Evolutionary conservation across 2,113 vertebrate species (phyloP), one percentile per base, ranked within the genome.

Genomic region (Corydoras maculifer): DNA sequence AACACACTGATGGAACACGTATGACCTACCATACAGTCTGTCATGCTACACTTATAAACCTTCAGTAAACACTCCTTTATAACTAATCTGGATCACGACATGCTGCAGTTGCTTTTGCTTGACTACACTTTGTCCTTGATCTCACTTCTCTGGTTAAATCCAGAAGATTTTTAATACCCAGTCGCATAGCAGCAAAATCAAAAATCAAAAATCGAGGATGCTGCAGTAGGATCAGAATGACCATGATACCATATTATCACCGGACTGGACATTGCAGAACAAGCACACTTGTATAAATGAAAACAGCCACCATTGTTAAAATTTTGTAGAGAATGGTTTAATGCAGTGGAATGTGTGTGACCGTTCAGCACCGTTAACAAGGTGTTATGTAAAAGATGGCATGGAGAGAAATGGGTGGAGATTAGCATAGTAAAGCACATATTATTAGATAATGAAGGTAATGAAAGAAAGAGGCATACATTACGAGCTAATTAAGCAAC

Each of bases 111-210:
- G 48, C 30, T 30, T 62, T 9, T 15, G 25, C 61, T 49, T 18
- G 48, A 50, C 15, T 54, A 35, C 58, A 51, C 62, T 29, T 10
- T 62, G 53, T 43, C 54, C 60, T 61, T 69, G 35, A 67, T 71
- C 31, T 55, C 13, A 25, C 7, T 5, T 29, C n/a, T 10, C 48
- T 48, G 8, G 18, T 55, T 2, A 29, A 12, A 69, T n/a, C 62
- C 55, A 4, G 62, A 14, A 13, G 31, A 54, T 63, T 72, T 25
- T 25, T 50, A 72, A 65, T 31, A 57, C 53, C 51, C 70, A 59
- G 62, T 72, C 70, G 54, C 70, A 72, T 65, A 72, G 70, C 62
- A 59, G 70, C 70, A 72, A 65, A 50, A 15, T 53, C 15, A 65
- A 62, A 59, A 62, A 59, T 35, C 15, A 59, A 18, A 4, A 8